Conservation (phyloP, 2,797 vertebrate species). For the Halcyon badia region DNA sequence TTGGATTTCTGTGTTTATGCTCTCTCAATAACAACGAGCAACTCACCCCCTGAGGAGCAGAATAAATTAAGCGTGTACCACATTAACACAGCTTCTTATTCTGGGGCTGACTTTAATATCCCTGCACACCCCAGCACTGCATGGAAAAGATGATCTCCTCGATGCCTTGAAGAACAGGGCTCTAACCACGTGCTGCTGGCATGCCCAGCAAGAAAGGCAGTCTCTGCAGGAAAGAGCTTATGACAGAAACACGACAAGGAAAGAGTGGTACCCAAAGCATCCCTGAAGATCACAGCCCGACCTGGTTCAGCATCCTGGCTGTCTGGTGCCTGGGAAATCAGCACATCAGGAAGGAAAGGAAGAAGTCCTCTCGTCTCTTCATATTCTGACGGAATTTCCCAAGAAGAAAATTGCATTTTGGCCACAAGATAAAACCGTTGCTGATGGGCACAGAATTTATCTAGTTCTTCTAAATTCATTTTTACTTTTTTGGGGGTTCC, state of each 20-base stretch:
- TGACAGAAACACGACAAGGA: fast-evolving
- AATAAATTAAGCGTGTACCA: constrained; percentile 22
- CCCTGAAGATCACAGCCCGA: background rate
- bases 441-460: background rate
- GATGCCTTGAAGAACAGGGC: background rate
- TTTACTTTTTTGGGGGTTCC: background rate
- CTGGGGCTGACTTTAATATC: background rate
- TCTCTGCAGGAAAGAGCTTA: background rate
- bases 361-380: background rate
- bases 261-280: fast-evolving
- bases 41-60: constrained; percentile 6
- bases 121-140: background rate
- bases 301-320: background rate
- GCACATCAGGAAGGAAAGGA: background rate
- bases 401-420: background rate
- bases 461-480: background rate
- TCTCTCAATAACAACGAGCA: constrained; percentile 25
- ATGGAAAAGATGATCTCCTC: background rate
- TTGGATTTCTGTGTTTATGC: constrained; percentile 32
- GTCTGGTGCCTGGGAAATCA: background rate
- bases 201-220: background rate
- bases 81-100: background rate
- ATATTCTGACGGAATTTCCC: background rate
- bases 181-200: background rate
- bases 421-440: fast-evolving